phyloP scores from a whole-genome alignment of 2,888 invertebrate species.

The Poecilus cupreus region DNA sequence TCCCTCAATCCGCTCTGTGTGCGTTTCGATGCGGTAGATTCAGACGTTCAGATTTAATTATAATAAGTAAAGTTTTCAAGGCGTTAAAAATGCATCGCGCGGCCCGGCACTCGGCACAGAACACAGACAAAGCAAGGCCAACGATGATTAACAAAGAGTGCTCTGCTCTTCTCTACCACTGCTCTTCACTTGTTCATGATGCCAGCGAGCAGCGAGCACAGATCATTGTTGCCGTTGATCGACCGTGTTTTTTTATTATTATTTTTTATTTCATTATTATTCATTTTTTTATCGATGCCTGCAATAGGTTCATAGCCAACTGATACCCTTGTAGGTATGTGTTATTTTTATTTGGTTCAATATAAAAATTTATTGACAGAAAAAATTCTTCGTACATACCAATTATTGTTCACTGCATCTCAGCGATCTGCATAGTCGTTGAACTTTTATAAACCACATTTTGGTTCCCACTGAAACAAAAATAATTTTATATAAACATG shows the following conservation, averaged over 20 bases:
- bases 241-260: constrained; percentile 11
- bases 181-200: constrained; percentile 25
- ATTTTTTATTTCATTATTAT: constrained; percentile 31
- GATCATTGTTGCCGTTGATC: constrained; percentile 44
- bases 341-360: too few relatives aligned
- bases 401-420: too few relatives aligned
- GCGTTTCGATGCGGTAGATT: constrained; percentile 48
- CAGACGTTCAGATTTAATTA: constrained; percentile 52
- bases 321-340: too few relatives aligned
- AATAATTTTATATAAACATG: too few relatives aligned
- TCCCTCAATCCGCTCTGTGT: constrained; percentile 1
- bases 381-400: too few relatives aligned
- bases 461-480: too few relatives aligned
- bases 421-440: too few relatives aligned
- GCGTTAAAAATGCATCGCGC: constrained; percentile 25
- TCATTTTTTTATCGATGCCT: background rate
- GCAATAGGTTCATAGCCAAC: background rate
- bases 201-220: background rate
- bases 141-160: constrained; percentile 42
- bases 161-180: constrained; percentile 4
- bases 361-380: too few relatives aligned
- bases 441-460: too few relatives aligned
- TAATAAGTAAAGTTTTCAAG: constrained; percentile 54
- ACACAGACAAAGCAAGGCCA: constrained; percentile 52
- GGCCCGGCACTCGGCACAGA: background rate